A percentile compares a stretch with the other conserved stretches of the same genome.
Evolutionary conservation across 2,888 invertebrate genomes (phyloP).

Genomic region (Scaptomyza flava): DNA sequence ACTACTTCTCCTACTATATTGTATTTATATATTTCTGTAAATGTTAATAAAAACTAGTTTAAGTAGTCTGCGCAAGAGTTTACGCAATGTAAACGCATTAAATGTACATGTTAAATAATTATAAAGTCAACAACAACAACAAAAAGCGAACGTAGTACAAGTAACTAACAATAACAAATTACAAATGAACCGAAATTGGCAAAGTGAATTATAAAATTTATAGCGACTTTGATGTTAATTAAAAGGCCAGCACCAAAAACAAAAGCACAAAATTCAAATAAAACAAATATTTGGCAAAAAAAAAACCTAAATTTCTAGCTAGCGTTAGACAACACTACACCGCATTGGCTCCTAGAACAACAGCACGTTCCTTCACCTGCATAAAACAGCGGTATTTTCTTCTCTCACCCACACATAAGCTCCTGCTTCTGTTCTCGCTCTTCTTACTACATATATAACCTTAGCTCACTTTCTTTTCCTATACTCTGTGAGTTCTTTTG

Average conservation of each 20-base stretch:
- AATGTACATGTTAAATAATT: slow-evolving; percentile 69
- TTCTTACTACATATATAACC: slow-evolving; percentile 15
- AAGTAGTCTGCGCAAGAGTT: slow-evolving; percentile 59
- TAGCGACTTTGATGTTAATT: slow-evolving; percentile 46
- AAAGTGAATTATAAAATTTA: slow-evolving; percentile 30
- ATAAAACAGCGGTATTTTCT: not conserved
- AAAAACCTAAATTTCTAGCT: slow-evolving; percentile 44
- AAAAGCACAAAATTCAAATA: slow-evolving; percentile 36
- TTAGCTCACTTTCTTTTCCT: slow-evolving; percentile 1
- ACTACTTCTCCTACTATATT: slow-evolving; percentile 37
- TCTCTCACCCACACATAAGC: slow-evolving; percentile 10
- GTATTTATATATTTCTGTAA: slow-evolving; percentile 46
- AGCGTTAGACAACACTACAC: slow-evolving; percentile 43
- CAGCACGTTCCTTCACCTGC: slow-evolving; percentile 14
- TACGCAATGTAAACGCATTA: slow-evolving; percentile 66
- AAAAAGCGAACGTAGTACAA: slow-evolving; percentile 48
- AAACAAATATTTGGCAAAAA: slow-evolving; percentile 53
- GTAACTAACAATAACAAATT: slow-evolving; percentile 64
- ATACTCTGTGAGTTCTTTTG: slow-evolving; percentile 22
- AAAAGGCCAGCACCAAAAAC: slow-evolving; percentile 25
- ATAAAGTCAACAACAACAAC: slow-evolving; percentile 50
- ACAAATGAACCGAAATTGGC: slow-evolving; percentile 39
- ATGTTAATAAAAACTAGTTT: slow-evolving; percentile 61
- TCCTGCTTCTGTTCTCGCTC: slow-evolving; percentile 20
- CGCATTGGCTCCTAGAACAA: slow-evolving; percentile 39